phyloP scores from a whole-genome alignment of 1,140 invertebrate genomes.

The Octopus bimaculoides region DNA sequence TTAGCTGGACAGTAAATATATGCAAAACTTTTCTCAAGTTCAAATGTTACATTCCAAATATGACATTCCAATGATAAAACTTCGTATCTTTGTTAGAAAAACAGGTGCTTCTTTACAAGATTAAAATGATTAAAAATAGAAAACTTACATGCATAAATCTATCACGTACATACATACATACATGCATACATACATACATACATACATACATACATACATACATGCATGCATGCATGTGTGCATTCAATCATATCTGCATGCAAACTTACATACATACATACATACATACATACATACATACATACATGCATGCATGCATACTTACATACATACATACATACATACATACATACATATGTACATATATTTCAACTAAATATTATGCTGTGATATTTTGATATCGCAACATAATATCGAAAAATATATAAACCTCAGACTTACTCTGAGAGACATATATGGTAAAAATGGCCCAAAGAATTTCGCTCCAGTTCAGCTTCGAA shows the following conservation, averaged over 20 bases:
- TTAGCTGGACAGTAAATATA: too few relatives aligned
- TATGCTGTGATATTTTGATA: neutral
- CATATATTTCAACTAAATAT: neutral
- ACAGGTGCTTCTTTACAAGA: too few relatives aligned
- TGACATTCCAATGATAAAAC: too few relatives aligned
- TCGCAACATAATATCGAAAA: too few relatives aligned
- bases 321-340: neutral
- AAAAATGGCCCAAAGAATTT: neutral
- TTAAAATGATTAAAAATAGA: too few relatives aligned
- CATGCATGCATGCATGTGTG: neutral
- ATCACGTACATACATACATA: neutral
- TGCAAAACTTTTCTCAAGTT: too few relatives aligned
- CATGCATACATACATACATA: neutral
- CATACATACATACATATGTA: neutral
- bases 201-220: neutral
- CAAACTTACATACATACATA: neutral
- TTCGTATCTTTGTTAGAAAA: too few relatives aligned
- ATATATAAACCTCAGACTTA: neutral
- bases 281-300: neutral
- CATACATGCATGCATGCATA: neutral
- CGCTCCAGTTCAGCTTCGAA: neutral
- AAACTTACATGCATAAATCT: neutral
- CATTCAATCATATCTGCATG: neutral
- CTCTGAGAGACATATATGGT: neutral
- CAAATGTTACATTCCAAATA: too few relatives aligned